Evolutionary conservation across 2,888 invertebrate species (phyloP).

Genomic region (Hypomecis atomaria): DNA sequence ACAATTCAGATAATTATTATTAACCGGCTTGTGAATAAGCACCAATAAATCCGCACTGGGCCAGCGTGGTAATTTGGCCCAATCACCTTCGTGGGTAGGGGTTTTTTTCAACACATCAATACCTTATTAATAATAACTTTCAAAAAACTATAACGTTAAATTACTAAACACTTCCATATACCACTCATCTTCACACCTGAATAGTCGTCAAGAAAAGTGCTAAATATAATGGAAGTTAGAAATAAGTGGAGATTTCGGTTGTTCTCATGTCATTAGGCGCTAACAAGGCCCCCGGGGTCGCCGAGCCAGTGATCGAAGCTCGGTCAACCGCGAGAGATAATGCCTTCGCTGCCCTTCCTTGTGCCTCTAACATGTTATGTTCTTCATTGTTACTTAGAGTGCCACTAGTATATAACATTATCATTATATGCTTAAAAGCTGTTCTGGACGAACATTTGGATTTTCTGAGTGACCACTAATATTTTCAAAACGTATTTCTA

Average conservation of each 20-base stretch:
- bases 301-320: constrained; percentile 76
- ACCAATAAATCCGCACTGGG: too few relatives aligned
- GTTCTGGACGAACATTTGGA: too few relatives aligned
- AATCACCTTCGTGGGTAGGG: too few relatives aligned
- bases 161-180: constrained; percentile 18
- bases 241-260: constrained; percentile 69
- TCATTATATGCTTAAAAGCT: background rate
- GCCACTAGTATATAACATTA: constrained; percentile 6
- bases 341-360: constrained; percentile 53
- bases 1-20: too few relatives aligned
- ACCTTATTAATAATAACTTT: too few relatives aligned
- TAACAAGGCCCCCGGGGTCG: constrained; percentile 77
- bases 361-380: constrained; percentile 33
- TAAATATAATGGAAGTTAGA: constrained; percentile 61
- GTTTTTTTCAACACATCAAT: too few relatives aligned
- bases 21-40: too few relatives aligned
- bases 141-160: background rate
- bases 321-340: constrained; percentile 82
- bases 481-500: too few relatives aligned
- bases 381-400: constrained; percentile 27
- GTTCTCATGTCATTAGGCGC: constrained; percentile 76
- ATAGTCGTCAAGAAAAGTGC: constrained; percentile 49
- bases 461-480: too few relatives aligned
- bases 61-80: too few relatives aligned
- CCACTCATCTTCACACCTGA: constrained; percentile 45